Evolutionary conservation across 1,140 invertebrate genomes (phyloP).

Genomic region (Plectus sambesii): DNA sequence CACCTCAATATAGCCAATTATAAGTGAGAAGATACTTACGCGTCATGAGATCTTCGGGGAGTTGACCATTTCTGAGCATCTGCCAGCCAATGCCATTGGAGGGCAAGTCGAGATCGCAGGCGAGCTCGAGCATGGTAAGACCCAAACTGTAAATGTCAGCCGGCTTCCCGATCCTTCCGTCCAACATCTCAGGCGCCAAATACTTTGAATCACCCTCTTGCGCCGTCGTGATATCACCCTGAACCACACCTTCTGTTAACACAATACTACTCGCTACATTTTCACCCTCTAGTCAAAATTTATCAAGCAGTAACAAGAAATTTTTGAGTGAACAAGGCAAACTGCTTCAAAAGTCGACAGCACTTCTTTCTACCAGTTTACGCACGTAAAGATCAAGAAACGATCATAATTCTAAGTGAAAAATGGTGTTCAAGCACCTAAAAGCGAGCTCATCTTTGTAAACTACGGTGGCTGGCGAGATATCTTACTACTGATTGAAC

Average conservation of each 20-base stretch:
- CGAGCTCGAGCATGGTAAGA: constrained; percentile 61
- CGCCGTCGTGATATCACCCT: constrained; percentile 51
- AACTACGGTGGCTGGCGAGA: no score
- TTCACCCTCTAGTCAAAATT: no score
- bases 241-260: constrained; percentile 21
- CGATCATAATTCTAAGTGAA: no score
- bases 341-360: no score
- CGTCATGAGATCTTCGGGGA: constrained; percentile 49
- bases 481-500: no score
- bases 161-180: constrained; percentile 47
- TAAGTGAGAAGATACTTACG: constrained; percentile 35
- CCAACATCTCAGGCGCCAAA: constrained; percentile 60
- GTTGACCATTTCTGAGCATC: constrained; percentile 52
- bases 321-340: constrained; percentile 8
- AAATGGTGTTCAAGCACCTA: no score
- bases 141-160: constrained; percentile 59
- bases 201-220: constrained; percentile 65
- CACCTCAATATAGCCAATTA: no score
- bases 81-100: constrained; percentile 60
- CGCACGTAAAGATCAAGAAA: no score
- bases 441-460: no score
- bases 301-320: constrained; percentile 10
- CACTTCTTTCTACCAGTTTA: no score
- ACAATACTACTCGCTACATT: no score
- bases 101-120: constrained; percentile 61